A percentile compares a stretch with the other conserved stretches of the same genome.
These are phyloP conservation scores for Cyanoderma ruficeps DNA, from an alignment of 2,113 vertebrate species.

Conservation along the genomic window DNA sequence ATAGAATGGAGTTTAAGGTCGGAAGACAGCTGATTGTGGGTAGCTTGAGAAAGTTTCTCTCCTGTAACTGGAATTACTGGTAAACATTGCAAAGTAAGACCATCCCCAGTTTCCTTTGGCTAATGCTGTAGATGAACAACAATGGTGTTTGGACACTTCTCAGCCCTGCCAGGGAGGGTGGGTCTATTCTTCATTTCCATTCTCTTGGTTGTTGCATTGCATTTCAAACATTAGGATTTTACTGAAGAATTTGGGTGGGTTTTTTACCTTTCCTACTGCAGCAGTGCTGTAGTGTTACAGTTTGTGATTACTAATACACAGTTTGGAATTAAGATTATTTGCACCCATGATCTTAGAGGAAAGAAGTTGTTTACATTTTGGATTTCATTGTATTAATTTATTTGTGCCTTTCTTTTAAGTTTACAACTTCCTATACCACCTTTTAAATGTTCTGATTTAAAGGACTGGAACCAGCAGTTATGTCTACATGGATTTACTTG, in stretches of 20 bases:
- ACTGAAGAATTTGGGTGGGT: neutral
- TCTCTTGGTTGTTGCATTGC: neutral
- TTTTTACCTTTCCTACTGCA: neutral
- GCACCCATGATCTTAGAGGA: neutral
- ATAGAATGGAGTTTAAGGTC: neutral
- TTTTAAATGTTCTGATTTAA: neutral
- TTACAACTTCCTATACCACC: neutral
- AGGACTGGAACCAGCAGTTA: neutral
- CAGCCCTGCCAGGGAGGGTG: neutral
- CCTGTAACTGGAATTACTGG: neutral
- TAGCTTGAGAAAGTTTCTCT: neutral
- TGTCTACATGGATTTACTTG: neutral
- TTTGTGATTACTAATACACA: neutral
- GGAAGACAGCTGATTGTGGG: neutral
- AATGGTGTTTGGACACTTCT: neutral
- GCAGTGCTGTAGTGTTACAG: neutral
- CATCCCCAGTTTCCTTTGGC: neutral
- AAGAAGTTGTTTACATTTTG: neutral
- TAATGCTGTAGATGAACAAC: neutral
- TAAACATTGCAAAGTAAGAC: neutral
- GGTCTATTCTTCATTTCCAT: neutral
- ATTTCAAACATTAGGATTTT: neutral
- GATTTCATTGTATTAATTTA: neutral
- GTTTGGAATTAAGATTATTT: neutral
- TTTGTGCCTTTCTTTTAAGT: neutral